These are phyloP conservation scores for Pantherophis alleghaniensis DNA, from an alignment of 2,797 vertebrate species.

Conservation along the genomic window DNA sequence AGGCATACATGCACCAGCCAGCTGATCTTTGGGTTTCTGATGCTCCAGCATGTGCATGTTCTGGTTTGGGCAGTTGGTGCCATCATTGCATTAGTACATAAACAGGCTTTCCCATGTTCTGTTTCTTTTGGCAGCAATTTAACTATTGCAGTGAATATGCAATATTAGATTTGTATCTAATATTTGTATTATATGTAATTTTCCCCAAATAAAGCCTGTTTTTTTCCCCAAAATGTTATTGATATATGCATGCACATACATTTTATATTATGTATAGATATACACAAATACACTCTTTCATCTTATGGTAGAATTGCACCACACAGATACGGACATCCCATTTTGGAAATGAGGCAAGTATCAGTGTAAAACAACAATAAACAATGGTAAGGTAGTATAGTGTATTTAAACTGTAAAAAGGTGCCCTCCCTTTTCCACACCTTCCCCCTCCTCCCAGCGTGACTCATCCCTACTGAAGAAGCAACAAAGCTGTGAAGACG, in stretches of 20 bases:
- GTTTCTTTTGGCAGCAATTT: background rate
- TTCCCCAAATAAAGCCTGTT: background rate
- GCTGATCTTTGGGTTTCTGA: too few species aligned
- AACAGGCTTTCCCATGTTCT: background rate
- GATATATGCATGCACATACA: background rate
- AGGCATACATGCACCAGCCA: too few species aligned
- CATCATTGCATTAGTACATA: background rate
- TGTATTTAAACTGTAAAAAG: constrained; percentile 55
- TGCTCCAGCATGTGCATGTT: too few species aligned
- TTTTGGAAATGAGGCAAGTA: background rate
- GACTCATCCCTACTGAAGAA: constrained; percentile 71
- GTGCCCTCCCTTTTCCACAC: constrained; percentile 78
- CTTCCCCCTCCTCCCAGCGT: constrained; percentile 71
- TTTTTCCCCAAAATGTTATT: background rate
- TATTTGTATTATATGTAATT: background rate
- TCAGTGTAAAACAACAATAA: background rate
- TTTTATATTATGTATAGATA: background rate
- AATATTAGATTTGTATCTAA: background rate
- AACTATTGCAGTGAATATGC: background rate
- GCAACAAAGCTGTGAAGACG: constrained; percentile 58
- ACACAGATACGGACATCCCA: background rate
- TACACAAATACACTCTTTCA: background rate
- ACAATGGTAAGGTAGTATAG: background rate
- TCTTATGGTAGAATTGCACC: background rate
- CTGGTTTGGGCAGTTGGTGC: too few species aligned